These are phyloP conservation scores for Chaetorhynchus papuensis DNA, from an alignment of 2,113 vertebrate species.

Conservation along the genomic window DNA sequence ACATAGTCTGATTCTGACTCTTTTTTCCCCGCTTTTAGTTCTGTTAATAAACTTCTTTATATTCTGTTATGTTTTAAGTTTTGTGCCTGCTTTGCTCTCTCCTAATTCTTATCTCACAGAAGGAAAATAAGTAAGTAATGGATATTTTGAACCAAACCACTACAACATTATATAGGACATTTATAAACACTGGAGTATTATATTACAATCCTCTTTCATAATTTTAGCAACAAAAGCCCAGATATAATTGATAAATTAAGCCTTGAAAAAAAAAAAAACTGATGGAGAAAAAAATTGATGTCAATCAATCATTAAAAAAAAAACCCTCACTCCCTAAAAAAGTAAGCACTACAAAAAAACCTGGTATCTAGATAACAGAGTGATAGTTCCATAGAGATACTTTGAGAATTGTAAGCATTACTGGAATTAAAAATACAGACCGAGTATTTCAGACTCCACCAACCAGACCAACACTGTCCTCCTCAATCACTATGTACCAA, in stretches of 20 bases:
- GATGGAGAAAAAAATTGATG: background rate
- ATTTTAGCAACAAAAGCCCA: fast-evolving
- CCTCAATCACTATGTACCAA: background rate
- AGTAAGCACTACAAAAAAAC: background rate
- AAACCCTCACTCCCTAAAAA: background rate
- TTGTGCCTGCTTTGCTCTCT: no score
- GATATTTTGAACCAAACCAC: no score
- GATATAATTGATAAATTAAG: background rate
- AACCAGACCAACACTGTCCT: background rate
- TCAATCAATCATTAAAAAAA: no score
- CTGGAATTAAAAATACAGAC: background rate
- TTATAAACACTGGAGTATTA: background rate
- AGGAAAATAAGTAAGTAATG: no score
- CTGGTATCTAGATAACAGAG: background rate
- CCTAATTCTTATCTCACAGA: no score
- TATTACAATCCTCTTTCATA: background rate
- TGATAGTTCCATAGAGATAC: background rate
- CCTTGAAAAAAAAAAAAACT: background rate
- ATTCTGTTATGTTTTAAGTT: no score
- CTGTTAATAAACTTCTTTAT: no score
- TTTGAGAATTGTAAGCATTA: background rate
- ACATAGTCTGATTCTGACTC: no score
- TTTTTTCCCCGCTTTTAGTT: no score
- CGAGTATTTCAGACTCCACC: background rate
- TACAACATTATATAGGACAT: background rate